phyloP scores from a whole-genome alignment of 2,797 vertebrate genomes.

The Rhabdomys pumilio region DNA sequence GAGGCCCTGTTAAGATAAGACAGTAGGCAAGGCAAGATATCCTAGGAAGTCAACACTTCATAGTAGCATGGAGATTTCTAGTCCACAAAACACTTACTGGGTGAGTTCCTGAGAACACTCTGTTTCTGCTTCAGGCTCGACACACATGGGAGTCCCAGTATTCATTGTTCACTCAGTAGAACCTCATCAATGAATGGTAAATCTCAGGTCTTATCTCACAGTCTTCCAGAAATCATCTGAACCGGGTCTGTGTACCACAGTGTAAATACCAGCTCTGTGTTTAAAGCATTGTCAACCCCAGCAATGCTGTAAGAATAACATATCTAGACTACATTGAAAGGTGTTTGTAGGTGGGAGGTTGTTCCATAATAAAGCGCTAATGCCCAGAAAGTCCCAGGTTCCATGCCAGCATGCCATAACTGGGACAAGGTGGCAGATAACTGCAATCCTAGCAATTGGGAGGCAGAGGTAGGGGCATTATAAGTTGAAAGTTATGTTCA shows the following conservation, averaged over 20 bases:
- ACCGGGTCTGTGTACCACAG: neutral
- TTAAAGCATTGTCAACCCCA: neutral
- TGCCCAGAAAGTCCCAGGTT: neutral
- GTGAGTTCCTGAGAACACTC: neutral
- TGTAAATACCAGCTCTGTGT: neutral
- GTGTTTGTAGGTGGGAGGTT: neutral
- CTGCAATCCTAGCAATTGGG: neutral
- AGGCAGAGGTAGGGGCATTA: neutral
- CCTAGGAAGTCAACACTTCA: neutral
- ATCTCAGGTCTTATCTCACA: neutral
- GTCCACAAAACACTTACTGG: neutral
- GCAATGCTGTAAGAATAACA: neutral
- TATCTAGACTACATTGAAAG: neutral
- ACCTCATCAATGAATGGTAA: neutral
- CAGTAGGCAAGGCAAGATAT: neutral
- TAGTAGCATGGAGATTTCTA: neutral
- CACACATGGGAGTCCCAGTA: neutral
- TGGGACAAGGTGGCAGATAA: neutral
- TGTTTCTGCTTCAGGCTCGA: neutral
- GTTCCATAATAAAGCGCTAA: neutral
- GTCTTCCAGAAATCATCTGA: neutral
- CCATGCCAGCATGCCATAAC: neutral
- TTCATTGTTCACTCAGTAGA: neutral
- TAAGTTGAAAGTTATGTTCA: neutral
- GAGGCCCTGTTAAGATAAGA: neutral